Evolutionary conservation across 92 coral and sea anemone genomes (phyloP), one percentile per base, ranked within the genome.

Genomic region (Epizoanthus ramosus): DNA sequence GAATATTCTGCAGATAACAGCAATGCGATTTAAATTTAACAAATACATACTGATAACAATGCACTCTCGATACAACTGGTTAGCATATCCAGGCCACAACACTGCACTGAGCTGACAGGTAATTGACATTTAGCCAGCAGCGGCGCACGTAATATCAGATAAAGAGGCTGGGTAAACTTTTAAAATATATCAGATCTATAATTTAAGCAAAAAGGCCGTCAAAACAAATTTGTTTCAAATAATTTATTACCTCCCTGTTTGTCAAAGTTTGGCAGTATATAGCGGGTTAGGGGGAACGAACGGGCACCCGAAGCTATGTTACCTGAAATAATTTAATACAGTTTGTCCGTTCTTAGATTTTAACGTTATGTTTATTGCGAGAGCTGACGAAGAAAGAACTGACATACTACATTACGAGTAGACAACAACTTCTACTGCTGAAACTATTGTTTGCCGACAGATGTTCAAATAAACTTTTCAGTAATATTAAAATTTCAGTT

Each of bases 391-490:
- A 28, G 33, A 13, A 33, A 67, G n/a, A 31, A 5, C 43, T 6
- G 43, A 37, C 39, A 33, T 41, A 25, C 9, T 67, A 33, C 31
- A 15, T 64, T 31, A 67, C 28, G 35, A 41, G 47, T 37, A 1
- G 43, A 3, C 7, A 43, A 71, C 41, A 6, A 2, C 25, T n/a
- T 21, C 22, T 21, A 10, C 16, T 23, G 3, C 16, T 8, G n/a
- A 19, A 19, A 15, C 28, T 23, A 71, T 21, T 50, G 58, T 47
- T 73, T 22, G 21, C 10, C 39, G 16, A 52, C 79, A 74, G 79
- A 74, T 74, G 79, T 74, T 74, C 79, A 74, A 74, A 74, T n/a
- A 74, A 61, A 74, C n/a, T 17, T 74, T 53, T 56, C 57, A 19
- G 28, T 53, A 52, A 53, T 52, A 14, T 28, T 0, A 23, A 73